Conservation (phyloP, 2,888 invertebrate genomes). For the Tryphoninae sp. region DNA sequence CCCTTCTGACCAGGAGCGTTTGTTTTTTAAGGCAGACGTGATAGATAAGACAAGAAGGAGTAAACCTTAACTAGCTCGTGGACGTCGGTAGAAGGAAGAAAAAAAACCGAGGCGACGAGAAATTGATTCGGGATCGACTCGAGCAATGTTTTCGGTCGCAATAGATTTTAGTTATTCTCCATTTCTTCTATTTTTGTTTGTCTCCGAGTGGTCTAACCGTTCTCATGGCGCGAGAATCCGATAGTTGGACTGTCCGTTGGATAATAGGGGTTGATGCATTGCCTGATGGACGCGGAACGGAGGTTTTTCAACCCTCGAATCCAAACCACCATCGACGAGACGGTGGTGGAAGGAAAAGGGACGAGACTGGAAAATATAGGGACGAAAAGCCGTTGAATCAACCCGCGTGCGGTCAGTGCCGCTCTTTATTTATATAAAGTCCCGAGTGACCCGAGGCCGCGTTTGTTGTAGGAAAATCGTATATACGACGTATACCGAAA, state of each 20-base stretch:
- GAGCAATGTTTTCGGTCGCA: slow-evolving; percentile 52
- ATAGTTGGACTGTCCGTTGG: slow-evolving; percentile 73
- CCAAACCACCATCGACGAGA: not conserved
- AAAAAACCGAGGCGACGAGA: slow-evolving; percentile 6
- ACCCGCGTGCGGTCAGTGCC: slow-evolving; percentile 50
- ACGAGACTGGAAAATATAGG: slow-evolving; percentile 18
- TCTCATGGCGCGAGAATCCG: slow-evolving; percentile 64
- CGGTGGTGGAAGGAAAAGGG: not conserved
- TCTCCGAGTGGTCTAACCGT: not conserved
- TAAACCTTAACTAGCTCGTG: not conserved
- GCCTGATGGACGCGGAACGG: slow-evolving; percentile 72
- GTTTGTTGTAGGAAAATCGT: not conserved
- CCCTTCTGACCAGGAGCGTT: not conserved
- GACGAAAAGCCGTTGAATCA: slow-evolving; percentile 11
- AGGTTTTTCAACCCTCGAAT: slow-evolving; percentile 63
- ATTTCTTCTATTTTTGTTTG: slow-evolving; percentile 15
- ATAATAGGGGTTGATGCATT: slow-evolving; percentile 79
- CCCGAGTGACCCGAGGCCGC: slow-evolving; percentile 62
- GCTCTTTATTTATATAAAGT: slow-evolving; percentile 75
- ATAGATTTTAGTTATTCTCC: slow-evolving; percentile 76
- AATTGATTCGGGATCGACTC: not conserved
- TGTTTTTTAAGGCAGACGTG: not conserved
- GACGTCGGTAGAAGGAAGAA: not conserved
- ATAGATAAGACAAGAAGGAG: not conserved
- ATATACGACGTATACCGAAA: not conserved